Percentiles rank a stretch among this genome's conserved stretches.
phyloP scores from a whole-genome alignment of 2,888 invertebrate species.

The Mythimna albipuncta region DNA sequence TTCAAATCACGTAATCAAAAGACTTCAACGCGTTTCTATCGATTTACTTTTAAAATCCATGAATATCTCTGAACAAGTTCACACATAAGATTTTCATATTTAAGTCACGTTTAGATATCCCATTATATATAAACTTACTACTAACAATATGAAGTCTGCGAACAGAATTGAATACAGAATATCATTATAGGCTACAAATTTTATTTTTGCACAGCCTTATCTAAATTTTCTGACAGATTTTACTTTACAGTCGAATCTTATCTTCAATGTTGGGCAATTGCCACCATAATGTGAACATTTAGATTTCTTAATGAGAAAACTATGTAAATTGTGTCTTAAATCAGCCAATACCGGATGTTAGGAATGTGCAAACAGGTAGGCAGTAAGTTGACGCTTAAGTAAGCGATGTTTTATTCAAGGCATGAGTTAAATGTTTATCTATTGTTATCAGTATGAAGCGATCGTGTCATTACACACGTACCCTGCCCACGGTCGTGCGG shows the following conservation, averaged over 20 bases:
- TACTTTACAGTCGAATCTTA: slow-evolving; percentile 44
- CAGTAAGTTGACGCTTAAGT: slow-evolving; percentile 67
- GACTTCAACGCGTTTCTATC: slow-evolving; percentile 54
- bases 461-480: slow-evolving; percentile 87
- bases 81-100: slow-evolving; percentile 44
- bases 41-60: slow-evolving; percentile 60
- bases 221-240: slow-evolving; percentile 47
- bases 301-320: slow-evolving; percentile 54
- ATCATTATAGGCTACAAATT: slow-evolving; percentile 35
- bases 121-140: slow-evolving; percentile 44
- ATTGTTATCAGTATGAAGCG: slow-evolving; percentile 82
- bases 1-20: slow-evolving; percentile 54
- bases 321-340: slow-evolving; percentile 57
- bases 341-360: slow-evolving; percentile 51
- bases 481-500: slow-evolving; percentile 80
- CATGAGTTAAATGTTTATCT: slow-evolving; percentile 82
- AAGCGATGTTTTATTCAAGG: slow-evolving; percentile 78
- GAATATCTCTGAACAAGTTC: slow-evolving; percentile 49
- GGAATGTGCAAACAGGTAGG: slow-evolving; percentile 48
- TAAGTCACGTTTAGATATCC: slow-evolving; percentile 49
- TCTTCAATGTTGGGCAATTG: slow-evolving; percentile 52
- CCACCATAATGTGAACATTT: slow-evolving; percentile 51
- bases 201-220: slow-evolving; percentile 44
- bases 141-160: slow-evolving; percentile 36
- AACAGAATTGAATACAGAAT: slow-evolving; percentile 39